Evolutionary conservation across 2,797 vertebrate species (phyloP).

Genomic region (Carcharodon carcharias): DNA sequence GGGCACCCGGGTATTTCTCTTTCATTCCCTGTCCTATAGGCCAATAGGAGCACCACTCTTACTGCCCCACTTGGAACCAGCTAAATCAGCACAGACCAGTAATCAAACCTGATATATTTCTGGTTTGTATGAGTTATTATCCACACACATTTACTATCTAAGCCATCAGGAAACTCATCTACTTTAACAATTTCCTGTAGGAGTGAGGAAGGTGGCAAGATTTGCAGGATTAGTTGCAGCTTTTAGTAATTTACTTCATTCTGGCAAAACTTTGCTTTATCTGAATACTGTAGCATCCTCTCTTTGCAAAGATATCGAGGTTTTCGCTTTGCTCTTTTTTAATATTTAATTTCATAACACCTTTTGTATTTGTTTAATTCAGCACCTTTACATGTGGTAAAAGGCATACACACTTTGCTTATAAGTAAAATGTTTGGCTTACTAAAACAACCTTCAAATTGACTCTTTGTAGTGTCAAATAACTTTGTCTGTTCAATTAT

Average conservation of each 20-base stretch:
- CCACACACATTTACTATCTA: not conserved
- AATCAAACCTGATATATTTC: not conserved
- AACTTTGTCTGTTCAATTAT: conserved; percentile 28
- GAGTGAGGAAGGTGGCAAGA: not conserved
- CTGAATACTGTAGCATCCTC: conserved; percentile 1
- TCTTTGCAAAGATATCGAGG: not conserved
- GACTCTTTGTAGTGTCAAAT: conserved; percentile 16
- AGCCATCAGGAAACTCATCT: not conserved
- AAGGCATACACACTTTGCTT: not conserved
- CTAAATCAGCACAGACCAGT: not conserved
- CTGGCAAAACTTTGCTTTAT: not conserved
- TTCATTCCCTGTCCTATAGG: not conserved
- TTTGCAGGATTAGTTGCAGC: conserved; percentile 54
- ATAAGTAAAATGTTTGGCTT: conserved; percentile 6
- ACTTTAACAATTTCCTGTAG: not conserved
- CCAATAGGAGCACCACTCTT: not conserved
- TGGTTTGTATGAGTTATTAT: not conserved
- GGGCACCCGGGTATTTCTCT: not conserved
- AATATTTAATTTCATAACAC: not conserved
- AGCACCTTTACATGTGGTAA: not conserved
- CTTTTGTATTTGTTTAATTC: not conserved
- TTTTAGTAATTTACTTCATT: not conserved
- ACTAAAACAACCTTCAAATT: conserved; percentile 29
- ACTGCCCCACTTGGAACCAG: not conserved
- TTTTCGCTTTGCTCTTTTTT: not conserved